Evolutionary conservation across 2,113 vertebrate species (phyloP).

Genomic region (Ciconia maguari): DNA sequence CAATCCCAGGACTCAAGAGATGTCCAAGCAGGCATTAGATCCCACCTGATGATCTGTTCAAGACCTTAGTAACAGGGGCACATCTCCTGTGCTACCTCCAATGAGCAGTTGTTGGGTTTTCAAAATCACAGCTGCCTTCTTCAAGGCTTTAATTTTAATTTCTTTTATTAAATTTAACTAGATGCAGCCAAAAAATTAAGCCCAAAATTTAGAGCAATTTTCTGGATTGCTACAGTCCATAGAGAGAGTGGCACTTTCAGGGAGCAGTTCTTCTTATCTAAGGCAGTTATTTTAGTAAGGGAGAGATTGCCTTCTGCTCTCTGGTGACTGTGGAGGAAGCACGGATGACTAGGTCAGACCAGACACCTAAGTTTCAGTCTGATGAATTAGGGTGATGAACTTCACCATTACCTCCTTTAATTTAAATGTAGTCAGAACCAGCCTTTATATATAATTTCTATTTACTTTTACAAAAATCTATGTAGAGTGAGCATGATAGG

Average conservation of each 20-base stretch:
- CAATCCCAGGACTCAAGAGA: not conserved
- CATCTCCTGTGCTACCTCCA: not conserved
- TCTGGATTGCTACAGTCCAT: not conserved
- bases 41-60: not conserved
- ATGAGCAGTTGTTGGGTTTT: not conserved
- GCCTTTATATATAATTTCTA: not conserved
- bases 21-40: not conserved
- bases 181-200: not conserved
- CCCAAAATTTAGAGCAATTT: not conserved
- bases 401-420: not conserved
- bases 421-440: not conserved
- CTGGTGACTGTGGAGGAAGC: not conserved
- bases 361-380: not conserved
- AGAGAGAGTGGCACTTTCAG: not conserved
- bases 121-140: not conserved
- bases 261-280: not conserved
- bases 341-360: not conserved
- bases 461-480: not conserved
- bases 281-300: not conserved
- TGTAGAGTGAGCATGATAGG: not conserved
- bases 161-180: not conserved
- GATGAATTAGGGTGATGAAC: not conserved
- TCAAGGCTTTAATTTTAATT: not conserved
- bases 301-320: not conserved
- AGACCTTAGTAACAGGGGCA: not conserved